phyloP scores from a whole-genome alignment of 64 coral and sea anemone species.

The Stichodactyla mertensii region DNA sequence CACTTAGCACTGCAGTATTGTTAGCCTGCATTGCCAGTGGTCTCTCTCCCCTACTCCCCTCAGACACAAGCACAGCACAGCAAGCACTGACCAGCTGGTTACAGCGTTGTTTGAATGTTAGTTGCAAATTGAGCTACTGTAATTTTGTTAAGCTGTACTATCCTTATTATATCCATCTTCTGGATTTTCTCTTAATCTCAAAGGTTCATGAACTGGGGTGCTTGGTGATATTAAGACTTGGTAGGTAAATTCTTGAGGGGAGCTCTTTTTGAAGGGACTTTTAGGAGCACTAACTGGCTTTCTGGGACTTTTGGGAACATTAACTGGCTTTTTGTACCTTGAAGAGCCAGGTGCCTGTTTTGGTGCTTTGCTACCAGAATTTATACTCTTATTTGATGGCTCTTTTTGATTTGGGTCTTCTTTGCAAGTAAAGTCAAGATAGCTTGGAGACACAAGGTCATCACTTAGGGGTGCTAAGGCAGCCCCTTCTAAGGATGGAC shows the following conservation, averaged over 20 bases:
- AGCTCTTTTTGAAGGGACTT: slow-evolving; percentile 1
- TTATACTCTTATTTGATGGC: not conserved
- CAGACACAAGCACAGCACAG: no score
- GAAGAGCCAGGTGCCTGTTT: not conserved
- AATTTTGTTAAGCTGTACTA: not conserved
- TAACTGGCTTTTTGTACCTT: not conserved
- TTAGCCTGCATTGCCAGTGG: no score
- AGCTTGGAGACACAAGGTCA: not conserved
- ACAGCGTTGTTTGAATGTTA: no score
- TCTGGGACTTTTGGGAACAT: not conserved
- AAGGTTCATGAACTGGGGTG: not conserved
- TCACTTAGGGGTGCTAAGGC: not conserved
- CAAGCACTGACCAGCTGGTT: no score
- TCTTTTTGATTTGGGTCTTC: not conserved
- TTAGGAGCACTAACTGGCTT: not conserved
- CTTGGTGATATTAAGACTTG: not conserved
- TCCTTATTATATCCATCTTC: not conserved
- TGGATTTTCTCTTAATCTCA: not conserved
- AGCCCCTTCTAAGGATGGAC: not conserved
- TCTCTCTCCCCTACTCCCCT: no score
- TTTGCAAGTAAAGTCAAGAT: not conserved
- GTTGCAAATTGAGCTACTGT: not conserved
- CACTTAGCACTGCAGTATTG: no score
- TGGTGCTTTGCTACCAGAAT: not conserved
- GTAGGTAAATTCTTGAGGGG: not conserved